These are phyloP conservation scores for Apostichopus parvimensis DNA, from an alignment of 35 echinoderm and acorn worm genomes.

Conservation along the genomic window DNA sequence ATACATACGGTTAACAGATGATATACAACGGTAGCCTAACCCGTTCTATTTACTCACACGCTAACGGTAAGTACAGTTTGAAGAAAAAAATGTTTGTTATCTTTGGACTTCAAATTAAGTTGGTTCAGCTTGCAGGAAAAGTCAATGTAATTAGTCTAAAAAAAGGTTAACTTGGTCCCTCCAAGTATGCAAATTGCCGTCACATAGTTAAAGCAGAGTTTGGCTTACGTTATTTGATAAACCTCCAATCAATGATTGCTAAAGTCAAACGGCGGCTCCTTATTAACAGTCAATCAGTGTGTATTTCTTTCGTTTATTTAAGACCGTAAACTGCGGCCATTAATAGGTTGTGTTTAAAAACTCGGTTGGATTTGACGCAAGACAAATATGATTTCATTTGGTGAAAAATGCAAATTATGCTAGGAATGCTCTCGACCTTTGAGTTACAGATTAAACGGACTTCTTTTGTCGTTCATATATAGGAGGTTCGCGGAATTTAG, in stretches of 20 bases:
- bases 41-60: no score
- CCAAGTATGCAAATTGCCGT: not conserved
- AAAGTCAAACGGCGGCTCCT: not conserved
- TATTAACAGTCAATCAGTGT: not conserved
- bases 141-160: not conserved
- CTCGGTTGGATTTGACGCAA: slow-evolving; percentile 39
- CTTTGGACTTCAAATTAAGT: no score
- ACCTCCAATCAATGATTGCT: not conserved
- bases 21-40: no score
- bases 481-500: no score
- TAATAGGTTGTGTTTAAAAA: not conserved
- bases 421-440: slow-evolving; percentile 42
- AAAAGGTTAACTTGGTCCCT: not conserved
- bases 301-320: slow-evolving; percentile 15
- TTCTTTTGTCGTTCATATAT: no score
- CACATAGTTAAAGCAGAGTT: not conserved
- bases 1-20: no score
- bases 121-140: not conserved
- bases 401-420: slow-evolving; percentile 44
- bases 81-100: no score
- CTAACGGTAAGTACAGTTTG: no score
- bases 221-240: slow-evolving; percentile 15
- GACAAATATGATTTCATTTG: slow-evolving; percentile 37
- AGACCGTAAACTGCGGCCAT: not conserved
- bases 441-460: not conserved